Base-by-base conservation (phyloP, 2,113 vertebrate genomes). In the Onychostruthus taczanowskii region DNA sequence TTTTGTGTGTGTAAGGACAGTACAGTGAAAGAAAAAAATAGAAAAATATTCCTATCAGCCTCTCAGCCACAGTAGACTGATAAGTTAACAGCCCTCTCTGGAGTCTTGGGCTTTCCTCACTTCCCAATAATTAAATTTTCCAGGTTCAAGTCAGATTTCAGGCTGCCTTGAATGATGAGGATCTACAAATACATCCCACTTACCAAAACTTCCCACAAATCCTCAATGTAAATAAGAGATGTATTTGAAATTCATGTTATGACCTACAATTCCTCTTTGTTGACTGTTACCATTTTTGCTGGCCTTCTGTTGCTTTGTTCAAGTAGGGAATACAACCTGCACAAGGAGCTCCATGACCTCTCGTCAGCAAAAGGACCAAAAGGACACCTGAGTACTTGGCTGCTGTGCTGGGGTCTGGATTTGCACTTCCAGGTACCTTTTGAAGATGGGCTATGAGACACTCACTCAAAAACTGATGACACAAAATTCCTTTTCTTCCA, bases 321-420 rank as follows among this genome's bases (percentile, higher is more conserved):
- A 6, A 0, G 1, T 1, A 8, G 39, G 56, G 16, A 58, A 68
- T 13, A 64, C 11, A 23, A 53, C 1, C 17, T 53, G 7, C 2
- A 11, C 26, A 10, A 24, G 46, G 37, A 53, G 15, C 31, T 3
- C 2, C 4, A 10, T 0, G 14, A 18, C 23, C 30, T 46, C 46
- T 76, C n/a, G 24, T 21, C 20, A 59, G 47, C 33, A 2, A 3
- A 7, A n/a, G 23, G 16, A 24, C 43, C 33, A 2, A 3, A 7
- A n/a, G 23, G 16, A 27, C 43, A 19, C 30, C 53, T 70, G 55
- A 53, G 50, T 5, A 3, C 85, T 11, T 59, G 47, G 8, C 66
- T 87, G 33, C 43, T 75, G 9, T 19, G 28, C 62, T 85, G n/a
- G 27, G 9, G 0, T 28, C 78, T 69, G 27, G 24, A 19, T 61